These are phyloP conservation scores for Rhynchophorus ferrugineus DNA, from an alignment of 1,140 invertebrate genomes.

Conservation along the genomic window DNA sequence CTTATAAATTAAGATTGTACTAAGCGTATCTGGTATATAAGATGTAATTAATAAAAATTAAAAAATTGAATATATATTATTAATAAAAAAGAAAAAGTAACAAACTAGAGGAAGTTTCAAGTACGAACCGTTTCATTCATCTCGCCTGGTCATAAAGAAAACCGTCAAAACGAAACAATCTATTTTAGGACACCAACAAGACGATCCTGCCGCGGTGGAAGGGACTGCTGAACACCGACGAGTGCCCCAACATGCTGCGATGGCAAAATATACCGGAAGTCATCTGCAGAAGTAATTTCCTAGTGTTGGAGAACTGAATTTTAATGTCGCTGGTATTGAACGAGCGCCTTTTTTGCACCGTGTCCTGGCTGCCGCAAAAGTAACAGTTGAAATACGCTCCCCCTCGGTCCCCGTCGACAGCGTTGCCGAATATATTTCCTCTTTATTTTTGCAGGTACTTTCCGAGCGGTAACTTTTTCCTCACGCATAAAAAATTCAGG, in stretches of 20 bases:
- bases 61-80: too few species aligned
- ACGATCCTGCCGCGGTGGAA: conserved; percentile 29
- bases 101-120: too few species aligned
- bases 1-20: too few species aligned
- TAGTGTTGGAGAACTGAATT: conserved; percentile 33
- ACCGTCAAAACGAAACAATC: too few species aligned
- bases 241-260: conserved; percentile 28
- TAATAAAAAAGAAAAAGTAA: too few species aligned
- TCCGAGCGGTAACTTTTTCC: conserved; percentile 27
- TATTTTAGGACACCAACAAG: conserved; percentile 25
- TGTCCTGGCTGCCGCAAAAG: conserved; percentile 19
- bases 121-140: too few species aligned
- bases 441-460: conserved; percentile 22
- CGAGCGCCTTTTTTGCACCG: conserved; percentile 23
- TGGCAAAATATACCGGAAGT: conserved; percentile 26
- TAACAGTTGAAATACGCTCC: too few species aligned
- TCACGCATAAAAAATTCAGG: conserved; percentile 24
- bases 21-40: too few species aligned
- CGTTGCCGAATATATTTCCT: too few species aligned
- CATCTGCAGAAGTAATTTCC: conserved; percentile 29
- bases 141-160: too few species aligned
- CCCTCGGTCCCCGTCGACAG: too few species aligned
- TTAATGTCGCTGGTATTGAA: conserved; percentile 28
- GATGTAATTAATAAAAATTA: too few species aligned
- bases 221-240: conserved; percentile 27